phyloP scores from a whole-genome alignment of 2,797 vertebrate genomes.

The Micropoecilia bifurca region DNA sequence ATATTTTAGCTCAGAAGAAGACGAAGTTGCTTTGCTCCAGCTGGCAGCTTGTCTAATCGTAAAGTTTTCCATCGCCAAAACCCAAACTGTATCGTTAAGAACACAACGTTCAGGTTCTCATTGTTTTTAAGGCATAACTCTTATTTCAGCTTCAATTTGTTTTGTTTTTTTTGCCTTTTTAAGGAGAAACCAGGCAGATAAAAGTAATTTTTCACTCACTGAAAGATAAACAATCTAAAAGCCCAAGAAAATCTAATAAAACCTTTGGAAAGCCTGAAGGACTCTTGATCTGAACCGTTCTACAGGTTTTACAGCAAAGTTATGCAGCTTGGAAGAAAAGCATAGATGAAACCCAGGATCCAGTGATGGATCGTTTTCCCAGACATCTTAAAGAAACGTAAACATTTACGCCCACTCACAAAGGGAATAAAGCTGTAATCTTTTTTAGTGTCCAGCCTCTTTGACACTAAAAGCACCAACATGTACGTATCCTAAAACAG shows the following conservation, averaged over 20 bases:
- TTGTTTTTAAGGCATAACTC: not conserved
- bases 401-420: not conserved
- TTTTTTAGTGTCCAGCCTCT: not conserved
- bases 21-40: not conserved
- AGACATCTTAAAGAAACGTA: not conserved
- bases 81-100: not conserved
- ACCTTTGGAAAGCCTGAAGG: not conserved
- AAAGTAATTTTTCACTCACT: not conserved
- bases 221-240: not conserved
- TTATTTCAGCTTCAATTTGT: not conserved
- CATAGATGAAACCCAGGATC: not conserved
- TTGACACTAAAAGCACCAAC: conserved; percentile 30
- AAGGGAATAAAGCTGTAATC: not conserved
- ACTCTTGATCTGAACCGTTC: not conserved
- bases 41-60: not conserved
- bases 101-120: not conserved
- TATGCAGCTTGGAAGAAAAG: not conserved
- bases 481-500: conserved; percentile 12
- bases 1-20: not conserved
- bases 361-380: not conserved
- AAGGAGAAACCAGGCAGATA: not conserved
- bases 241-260: not conserved
- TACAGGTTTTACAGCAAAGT: not conserved
- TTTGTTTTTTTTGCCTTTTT: not conserved
- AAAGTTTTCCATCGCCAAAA: not conserved